Percentiles rank a stretch among this genome's conserved stretches.
Conservation (phyloP, 2,888 invertebrate species). For the Temnothorax ravouxi region DNA sequence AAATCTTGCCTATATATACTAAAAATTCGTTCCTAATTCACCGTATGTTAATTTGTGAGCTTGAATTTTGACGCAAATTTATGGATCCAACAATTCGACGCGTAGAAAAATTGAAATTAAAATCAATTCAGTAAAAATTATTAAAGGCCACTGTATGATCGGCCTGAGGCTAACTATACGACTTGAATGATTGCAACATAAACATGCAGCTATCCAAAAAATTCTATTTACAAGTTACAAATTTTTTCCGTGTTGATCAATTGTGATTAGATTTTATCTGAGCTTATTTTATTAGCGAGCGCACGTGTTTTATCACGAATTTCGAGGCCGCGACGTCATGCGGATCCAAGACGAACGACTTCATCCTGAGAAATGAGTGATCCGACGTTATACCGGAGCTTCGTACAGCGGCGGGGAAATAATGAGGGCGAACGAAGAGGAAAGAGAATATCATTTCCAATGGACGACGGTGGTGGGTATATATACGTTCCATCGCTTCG, state of each 20-base stretch:
- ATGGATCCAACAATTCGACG: not conserved
- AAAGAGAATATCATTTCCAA: constrained; percentile 57
- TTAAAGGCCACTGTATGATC: not conserved
- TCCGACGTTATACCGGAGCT: constrained; percentile 3
- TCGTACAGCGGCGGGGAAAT: constrained; percentile 41
- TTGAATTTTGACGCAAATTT: not conserved
- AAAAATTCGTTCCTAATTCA: not conserved
- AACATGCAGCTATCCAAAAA: not conserved
- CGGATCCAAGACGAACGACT: constrained; percentile 53
- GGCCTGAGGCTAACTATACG: not conserved
- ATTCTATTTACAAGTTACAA: constrained; percentile 11
- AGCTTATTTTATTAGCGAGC: constrained; percentile 13
- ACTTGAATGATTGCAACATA: not conserved
- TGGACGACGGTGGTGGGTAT: constrained; percentile 51
- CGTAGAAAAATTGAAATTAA: not conserved
- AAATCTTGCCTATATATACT: not conserved
- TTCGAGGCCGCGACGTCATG: constrained; percentile 31
- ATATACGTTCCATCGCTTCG: constrained; percentile 62
- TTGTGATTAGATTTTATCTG: not conserved
- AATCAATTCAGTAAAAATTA: not conserved
- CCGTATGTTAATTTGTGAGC: not conserved
- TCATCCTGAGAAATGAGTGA: constrained; percentile 45
- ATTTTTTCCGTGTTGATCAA: not conserved
- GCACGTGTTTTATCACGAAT: constrained; percentile 19
- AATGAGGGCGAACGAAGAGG: constrained; percentile 57